A percentile compares a stretch with the other conserved stretches of the same genome.
These are phyloP conservation scores for Stegostoma tigrinum DNA, from an alignment of 2,113 vertebrate genomes.

Conservation along the genomic window DNA sequence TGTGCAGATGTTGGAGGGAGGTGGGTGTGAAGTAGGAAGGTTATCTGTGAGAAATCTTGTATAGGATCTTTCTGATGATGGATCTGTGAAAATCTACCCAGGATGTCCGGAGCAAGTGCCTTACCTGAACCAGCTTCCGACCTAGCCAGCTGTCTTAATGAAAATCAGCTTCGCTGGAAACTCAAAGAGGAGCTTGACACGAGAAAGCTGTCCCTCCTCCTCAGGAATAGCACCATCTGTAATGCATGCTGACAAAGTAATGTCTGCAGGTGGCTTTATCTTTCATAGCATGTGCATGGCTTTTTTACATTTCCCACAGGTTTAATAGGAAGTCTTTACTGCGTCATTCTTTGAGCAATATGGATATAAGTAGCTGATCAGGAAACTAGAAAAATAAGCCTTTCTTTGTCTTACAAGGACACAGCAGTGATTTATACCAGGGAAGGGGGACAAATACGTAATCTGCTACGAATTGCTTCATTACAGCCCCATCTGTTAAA, in stretches of 20 bases:
- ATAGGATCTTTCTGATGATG: no score
- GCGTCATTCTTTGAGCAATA: neutral
- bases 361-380: neutral
- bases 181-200: neutral
- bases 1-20: no score
- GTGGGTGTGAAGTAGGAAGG: no score
- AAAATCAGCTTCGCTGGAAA: neutral
- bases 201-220: neutral
- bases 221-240: neutral
- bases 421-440: neutral
- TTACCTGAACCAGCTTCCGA: neutral
- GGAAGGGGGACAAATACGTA: neutral
- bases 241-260: neutral
- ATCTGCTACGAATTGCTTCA: neutral
- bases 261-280: neutral
- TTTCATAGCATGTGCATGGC: neutral
- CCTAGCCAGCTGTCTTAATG: neutral
- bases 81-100: no score
- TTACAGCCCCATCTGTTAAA: neutral
- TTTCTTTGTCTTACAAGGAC: neutral
- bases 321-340: neutral
- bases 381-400: neutral
- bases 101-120: neutral
- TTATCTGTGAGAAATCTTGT: no score
- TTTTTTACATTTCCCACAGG: neutral